These are phyloP conservation scores for Drosophila pachea DNA, from an alignment of 1,140 invertebrate species.

Conservation along the genomic window DNA sequence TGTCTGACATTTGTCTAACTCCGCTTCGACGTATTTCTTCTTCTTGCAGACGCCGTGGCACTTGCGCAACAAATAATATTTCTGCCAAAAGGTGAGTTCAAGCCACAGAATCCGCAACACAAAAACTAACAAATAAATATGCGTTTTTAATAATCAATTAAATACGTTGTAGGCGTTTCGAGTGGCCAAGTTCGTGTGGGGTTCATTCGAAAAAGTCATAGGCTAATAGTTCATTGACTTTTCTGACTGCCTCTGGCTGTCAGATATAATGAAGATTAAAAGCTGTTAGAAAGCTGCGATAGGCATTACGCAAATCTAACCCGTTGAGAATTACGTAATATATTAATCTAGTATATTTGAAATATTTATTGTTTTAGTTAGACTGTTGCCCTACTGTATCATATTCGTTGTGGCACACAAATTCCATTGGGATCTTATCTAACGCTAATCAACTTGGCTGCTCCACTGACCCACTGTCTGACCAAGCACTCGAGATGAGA, in stretches of 20 bases:
- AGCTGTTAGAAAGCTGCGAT: neutral
- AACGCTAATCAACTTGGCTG: constrained; percentile 21
- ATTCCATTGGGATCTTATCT: constrained; percentile 20
- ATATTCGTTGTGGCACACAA: constrained; percentile 2
- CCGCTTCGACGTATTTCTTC: constrained; percentile 15
- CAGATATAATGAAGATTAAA: constrained; percentile 5
- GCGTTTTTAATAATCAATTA: constrained; percentile 58
- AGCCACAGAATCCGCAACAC: constrained; percentile 3
- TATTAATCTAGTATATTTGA: neutral
- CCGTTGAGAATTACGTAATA: too few relatives aligned
- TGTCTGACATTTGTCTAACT: constrained; percentile 61
- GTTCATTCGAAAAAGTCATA: constrained; percentile 19
- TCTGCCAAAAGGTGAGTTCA: constrained; percentile 69
- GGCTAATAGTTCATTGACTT: constrained; percentile 50
- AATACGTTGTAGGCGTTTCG: constrained; percentile 53
- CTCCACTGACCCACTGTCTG: constrained; percentile 40
- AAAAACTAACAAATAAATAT: constrained; percentile 22
- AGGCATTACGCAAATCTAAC: too few relatives aligned
- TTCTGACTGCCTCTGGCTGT: neutral
- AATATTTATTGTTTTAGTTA: neutral
- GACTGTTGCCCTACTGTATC: neutral
- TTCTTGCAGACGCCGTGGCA: constrained; percentile 59
- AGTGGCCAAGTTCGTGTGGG: constrained; percentile 44
- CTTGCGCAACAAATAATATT: constrained; percentile 57
- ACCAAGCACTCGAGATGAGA: constrained; percentile 19